These are phyloP conservation scores for Oryctes rhinoceros DNA, from an alignment of 1,140 invertebrate genomes.

Conservation along the genomic window DNA sequence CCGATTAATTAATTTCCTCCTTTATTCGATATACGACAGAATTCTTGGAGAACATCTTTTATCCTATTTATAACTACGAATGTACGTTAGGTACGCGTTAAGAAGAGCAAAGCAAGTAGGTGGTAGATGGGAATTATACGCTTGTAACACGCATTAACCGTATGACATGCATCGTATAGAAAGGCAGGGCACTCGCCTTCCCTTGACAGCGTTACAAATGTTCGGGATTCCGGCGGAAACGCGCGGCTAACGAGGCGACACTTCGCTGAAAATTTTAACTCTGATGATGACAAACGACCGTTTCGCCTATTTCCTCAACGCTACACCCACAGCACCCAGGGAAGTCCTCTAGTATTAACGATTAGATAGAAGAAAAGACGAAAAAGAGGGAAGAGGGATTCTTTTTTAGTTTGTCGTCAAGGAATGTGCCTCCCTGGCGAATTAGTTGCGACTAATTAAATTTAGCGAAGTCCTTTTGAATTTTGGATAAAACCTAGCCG, in stretches of 20 bases:
- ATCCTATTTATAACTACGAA: not conserved
- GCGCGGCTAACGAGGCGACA: constrained; percentile 36
- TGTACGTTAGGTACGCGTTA: not conserved
- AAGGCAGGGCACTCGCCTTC: not conserved
- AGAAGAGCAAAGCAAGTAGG: not conserved
- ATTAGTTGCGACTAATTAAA: not conserved
- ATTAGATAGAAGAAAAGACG: not conserved
- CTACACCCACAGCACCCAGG: not conserved
- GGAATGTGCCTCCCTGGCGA: not conserved
- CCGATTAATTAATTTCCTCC: too few relatives aligned
- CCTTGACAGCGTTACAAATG: constrained; percentile 36
- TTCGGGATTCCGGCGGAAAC: constrained; percentile 36
- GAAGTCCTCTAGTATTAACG: not conserved
- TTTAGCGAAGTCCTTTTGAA: not conserved
- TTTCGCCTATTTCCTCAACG: not conserved
- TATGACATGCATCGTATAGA: not conserved
- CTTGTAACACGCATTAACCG: constrained; percentile 32
- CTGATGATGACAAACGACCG: constrained; percentile 40
- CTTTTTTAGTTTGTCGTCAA: too few relatives aligned
- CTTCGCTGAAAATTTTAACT: constrained; percentile 39
- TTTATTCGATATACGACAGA: too few relatives aligned
- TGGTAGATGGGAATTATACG: constrained; percentile 18
- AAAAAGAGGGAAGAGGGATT: too few relatives aligned
- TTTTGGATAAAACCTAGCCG: not conserved
- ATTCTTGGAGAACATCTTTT: not conserved